A percentile compares a stretch with the other conserved stretches of the same genome.
Evolutionary conservation across 2,888 invertebrate genomes (phyloP).

Genomic region (Himalopsyche japonica): DNA sequence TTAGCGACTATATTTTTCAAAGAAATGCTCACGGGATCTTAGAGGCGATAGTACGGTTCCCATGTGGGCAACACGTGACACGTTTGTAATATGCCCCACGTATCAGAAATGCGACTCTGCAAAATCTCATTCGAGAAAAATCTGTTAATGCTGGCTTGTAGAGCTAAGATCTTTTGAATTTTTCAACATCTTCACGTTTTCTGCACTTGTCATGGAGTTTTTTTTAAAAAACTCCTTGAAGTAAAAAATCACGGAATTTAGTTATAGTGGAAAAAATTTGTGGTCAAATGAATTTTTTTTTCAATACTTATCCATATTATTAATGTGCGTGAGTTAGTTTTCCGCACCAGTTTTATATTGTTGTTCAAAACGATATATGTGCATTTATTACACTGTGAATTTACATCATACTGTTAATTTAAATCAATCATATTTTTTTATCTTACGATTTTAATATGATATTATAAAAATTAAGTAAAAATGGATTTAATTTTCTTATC

Average conservation of each 20-base stretch:
- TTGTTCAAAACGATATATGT: too few species aligned
- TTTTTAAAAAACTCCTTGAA: neutral
- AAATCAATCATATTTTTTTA: too few species aligned
- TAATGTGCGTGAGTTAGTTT: too few species aligned
- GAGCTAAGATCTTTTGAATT: neutral
- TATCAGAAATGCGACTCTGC: neutral
- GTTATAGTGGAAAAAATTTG: too few species aligned
- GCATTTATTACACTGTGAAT: too few species aligned
- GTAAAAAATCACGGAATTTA: neutral
- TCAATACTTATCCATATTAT: too few species aligned
- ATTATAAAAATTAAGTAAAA: too few species aligned
- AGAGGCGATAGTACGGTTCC: neutral
- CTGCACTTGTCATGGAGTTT: neutral
- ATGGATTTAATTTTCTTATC: too few species aligned
- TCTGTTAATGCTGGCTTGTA: neutral
- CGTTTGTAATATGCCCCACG: constrained; percentile 3
- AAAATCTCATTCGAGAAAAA: neutral
- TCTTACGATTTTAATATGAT: too few species aligned
- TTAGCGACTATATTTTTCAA: neutral
- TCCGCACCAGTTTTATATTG: too few species aligned
- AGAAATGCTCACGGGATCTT: neutral
- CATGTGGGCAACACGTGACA: constrained; percentile 14
- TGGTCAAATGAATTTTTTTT: too few species aligned
- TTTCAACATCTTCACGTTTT: neutral
- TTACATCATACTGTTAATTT: too few species aligned